These are phyloP conservation scores for Nemotelus pantherinus DNA, from an alignment of 2,888 invertebrate genomes.

Conservation along the genomic window DNA sequence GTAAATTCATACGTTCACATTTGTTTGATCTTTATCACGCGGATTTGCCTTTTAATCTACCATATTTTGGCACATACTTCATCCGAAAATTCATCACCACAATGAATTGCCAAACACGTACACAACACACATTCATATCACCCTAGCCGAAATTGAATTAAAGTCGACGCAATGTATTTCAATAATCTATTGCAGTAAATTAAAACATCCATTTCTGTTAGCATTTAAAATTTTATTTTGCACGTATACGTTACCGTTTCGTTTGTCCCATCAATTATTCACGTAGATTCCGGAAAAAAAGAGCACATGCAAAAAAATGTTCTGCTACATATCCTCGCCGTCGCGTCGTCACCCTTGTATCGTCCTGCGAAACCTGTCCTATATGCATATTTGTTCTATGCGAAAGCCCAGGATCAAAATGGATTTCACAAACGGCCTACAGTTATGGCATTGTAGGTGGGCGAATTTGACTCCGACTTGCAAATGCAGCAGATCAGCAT, in stretches of 20 bases:
- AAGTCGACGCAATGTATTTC: constrained; percentile 42
- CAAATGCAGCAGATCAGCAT: no score
- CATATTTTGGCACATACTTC: no score
- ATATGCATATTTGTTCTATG: constrained; percentile 12
- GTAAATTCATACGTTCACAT: no score
- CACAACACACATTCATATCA: no score
- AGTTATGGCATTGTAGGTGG: no score
- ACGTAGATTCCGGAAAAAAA: constrained; percentile 18
- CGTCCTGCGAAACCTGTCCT: neutral
- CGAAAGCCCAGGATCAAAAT: neutral
- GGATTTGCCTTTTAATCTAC: no score
- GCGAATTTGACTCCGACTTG: no score
- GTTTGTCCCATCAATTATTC: constrained; percentile 46
- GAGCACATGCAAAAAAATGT: constrained; percentile 11
- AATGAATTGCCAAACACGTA: no score
- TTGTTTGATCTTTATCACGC: no score
- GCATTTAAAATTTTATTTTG: constrained; percentile 44
- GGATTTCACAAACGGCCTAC: constrained; percentile 14
- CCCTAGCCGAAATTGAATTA: constrained; percentile 11
- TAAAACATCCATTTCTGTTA: constrained; percentile 46
- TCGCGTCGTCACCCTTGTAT: neutral
- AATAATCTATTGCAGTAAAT: constrained; percentile 44
- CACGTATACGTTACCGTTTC: constrained; percentile 37
- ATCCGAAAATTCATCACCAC: no score
- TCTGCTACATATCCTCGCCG: neutral